Evolutionary conservation across 1,140 invertebrate genomes (phyloP), one percentile per base, ranked within the genome.

Genomic region (Zaprionus capensis): DNA sequence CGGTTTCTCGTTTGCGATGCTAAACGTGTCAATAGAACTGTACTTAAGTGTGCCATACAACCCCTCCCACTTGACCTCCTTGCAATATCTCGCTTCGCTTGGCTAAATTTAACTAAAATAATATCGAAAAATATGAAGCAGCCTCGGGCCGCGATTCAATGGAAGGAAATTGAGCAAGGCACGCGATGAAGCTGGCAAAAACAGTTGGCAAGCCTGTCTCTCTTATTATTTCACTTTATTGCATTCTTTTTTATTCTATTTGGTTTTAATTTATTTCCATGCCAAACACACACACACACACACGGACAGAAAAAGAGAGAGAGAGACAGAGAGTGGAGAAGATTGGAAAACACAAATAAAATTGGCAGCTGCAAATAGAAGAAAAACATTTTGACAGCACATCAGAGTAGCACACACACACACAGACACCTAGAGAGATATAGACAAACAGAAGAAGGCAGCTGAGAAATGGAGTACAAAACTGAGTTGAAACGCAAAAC

Each of bases 1-100:
- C 59, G 34, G 66, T 26, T 57, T 38, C 72, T 49, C 49, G 66
- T 70, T 70, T 69, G 58, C 44, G 51, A 12, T 41, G 53, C 51
- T 63, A 70, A 70, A 75, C 72, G 66, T 75, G 72, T 51, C 67
- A 75, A 75, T 75, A 75, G 72, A 63, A 51, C 24, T 51, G n/a
- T 38, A 41, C 57, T 62, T 74, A 69, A 68, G 26, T 44, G 49
- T 53, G 17, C 34, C 34, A 9, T 7, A 46, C 7, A 2, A 4
- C 36, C 61, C 36, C 61, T 24, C 34, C 26, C 24, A 28, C 31
- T 34, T 34, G 31, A 34, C n/a, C n/a, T 14, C 5, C 15, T 11
- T 56, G 11, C 9, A n/a, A 56, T 12, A 41, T 51, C 22, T 49
- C 22, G 9, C 17, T 24, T 9, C 7, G 12, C 22, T 36, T 46